Base-by-base conservation (phyloP, 2,113 vertebrate genomes). In the Corythaixoides concolor region DNA sequence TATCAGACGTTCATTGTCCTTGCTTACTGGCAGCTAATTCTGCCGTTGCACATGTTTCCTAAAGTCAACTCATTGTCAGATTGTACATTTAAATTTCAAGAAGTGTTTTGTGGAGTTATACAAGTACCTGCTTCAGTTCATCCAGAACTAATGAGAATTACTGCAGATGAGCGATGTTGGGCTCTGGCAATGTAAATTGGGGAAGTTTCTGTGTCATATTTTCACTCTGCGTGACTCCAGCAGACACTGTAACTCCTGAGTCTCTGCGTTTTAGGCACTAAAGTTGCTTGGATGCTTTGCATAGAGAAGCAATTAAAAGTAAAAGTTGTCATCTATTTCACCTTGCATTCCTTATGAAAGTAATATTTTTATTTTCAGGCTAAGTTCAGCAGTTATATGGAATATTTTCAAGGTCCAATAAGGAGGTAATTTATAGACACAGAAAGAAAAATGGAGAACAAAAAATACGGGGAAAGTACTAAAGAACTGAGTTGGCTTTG, bases 1-100 rank as follows among this genome's bases (percentile, higher is more conserved):
- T 26, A 43, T 16, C 14, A 69, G 39, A 43, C 33, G 2, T 24
- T 79, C 4, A 1, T 33, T 32, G 67, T 6, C 21, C 19, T 56
- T 56, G 12, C 39, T 50, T 12, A 4, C 30, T 0, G 0, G 26
- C 1, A 1, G 24, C 50, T 21, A 30, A 81, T 41, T 73, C 70
- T 88, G 39, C 35, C 19, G 0, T 33, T 67, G 15, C 33, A 47
- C 9, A 39, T 5, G 19, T 59, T 89, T 67, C 43, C 9, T 49
- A 6, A 81, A 81, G 56, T 62, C n/a, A 89, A 10, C 33, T 88
- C 47, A 32, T 56, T 85, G 56, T n/a, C 45, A 70, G 47, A 68
- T 3, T 45, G 26, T 50, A 22, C 49, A 47, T 70, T 77, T 78
- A 62, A 63, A 64, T 75, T 39, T 49, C 60, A 55, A 81, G 16